Evolutionary conservation across 2,113 vertebrate genomes (phyloP), one percentile per base, ranked within the genome.

Genomic region (Bufo bufo): DNA sequence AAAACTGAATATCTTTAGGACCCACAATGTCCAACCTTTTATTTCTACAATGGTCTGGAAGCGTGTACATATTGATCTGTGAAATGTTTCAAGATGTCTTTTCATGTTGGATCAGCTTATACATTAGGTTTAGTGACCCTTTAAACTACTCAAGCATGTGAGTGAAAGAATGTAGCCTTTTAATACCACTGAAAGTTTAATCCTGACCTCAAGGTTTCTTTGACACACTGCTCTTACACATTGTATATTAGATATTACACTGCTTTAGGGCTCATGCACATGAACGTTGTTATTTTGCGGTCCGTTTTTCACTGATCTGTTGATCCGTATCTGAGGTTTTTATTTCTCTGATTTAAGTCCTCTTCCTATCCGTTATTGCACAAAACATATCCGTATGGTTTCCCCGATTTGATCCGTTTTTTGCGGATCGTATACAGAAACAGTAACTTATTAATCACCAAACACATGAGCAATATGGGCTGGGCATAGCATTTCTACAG

Each of bases 11-110:
- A 78, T 23, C 50, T 56, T 78, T 23, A 6, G 33, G 9, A 19
- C n/a, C 77, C 11, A 56, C 7, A 58, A 81, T 59, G 23, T 61
- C 43, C 56, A 2, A 16, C n/a, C 6, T 59, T 33, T 19, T 45
- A 58, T 1, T 61, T 81, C 33, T 81, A 6, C 58, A 61, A 16
- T 58, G 13, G 56, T 45, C 54, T 45, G 33, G 78, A 14, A 61
- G 58, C 7, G 8, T 45, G 54, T 81, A n/a, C 78, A 81, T 81
- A 81, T 43, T 13, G 56, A 61, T 61, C 33, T 81, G 13, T 81
- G 19, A 74, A 81, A 81, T 81, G 54, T 61, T 81, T 61, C 78
- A 81, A 81, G 78, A 81, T 81, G 78, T 45, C 56, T 81, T 81
- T 81, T 81, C 33, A 81, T 81, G 78, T 81, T 43, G 56, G 78